phyloP scores from a whole-genome alignment of 2,113 vertebrate genomes.

The Onychostoma macrolepis region DNA sequence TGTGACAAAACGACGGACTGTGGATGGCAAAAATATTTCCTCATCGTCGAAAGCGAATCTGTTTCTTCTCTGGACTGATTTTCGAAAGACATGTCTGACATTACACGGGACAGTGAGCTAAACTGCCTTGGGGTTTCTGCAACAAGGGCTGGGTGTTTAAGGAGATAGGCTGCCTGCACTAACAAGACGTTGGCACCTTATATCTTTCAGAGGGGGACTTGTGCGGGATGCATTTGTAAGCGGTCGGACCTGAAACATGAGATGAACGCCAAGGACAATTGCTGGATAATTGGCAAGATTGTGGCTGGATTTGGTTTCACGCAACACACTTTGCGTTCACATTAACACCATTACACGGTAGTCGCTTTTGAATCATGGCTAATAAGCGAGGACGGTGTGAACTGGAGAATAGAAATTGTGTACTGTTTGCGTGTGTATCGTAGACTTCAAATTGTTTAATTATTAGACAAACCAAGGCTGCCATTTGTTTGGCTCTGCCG shows the following conservation, averaged over 20 bases:
- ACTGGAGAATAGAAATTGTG: neutral
- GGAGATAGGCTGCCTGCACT: constrained; percentile 5
- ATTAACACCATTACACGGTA: neutral
- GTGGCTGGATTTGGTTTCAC: constrained; percentile 15
- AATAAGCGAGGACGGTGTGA: neutral
- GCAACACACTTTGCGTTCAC: constrained; percentile 11
- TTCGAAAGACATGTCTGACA: constrained; percentile 14
- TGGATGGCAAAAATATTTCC: constrained; percentile 19
- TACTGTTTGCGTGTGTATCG: neutral
- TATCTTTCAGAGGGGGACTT: neutral
- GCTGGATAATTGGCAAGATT: constrained; percentile 18
- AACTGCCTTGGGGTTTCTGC: constrained; percentile 28
- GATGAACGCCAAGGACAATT: constrained; percentile 19
- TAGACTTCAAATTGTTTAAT: neutral
- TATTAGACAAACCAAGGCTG: neutral
- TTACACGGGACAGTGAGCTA: neutral
- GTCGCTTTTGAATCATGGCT: neutral
- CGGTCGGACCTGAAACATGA: neutral
- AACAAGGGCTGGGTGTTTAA: constrained; percentile 28
- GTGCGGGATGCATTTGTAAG: constrained; percentile 7
- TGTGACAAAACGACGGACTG: constrained; percentile 11
- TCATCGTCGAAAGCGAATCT: neutral
- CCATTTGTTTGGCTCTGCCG: neutral
- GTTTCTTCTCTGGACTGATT: constrained; percentile 6
- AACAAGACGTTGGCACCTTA: constrained; percentile 20